Base-by-base conservation (phyloP, 2,888 invertebrate genomes). In the Sicus ferrugineus region DNA sequence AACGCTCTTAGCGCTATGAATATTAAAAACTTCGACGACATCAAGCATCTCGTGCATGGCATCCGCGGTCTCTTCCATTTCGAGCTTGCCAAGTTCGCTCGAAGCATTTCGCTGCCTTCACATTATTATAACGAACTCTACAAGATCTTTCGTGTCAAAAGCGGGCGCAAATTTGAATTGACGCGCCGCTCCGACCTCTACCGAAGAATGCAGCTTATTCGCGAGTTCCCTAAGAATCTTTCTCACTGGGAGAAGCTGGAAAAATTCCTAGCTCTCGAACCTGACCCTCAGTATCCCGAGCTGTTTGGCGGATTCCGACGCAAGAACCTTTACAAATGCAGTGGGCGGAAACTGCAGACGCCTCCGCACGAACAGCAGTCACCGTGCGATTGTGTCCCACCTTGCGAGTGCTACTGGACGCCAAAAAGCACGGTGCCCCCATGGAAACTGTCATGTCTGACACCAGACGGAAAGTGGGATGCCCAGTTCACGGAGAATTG, bases 191-290 rank as follows among this genome's bases (percentile, higher is more conserved):
- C 84, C 0, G 87, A 88, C 34, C 77, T 89, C 0, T 84, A 88
- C 1, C 84, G 88, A 0, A 87, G 86, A 82, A 87, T 88, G 87
- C 86, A 88, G 67, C 85, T 89, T 0, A 70, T 89, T 4, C 82
- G 82, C 70, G 85, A 86, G 0, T 83, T 82, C 5, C 86, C 87
- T 0, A 61, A 83, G 0, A 75, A 86, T 11, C 69, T 84, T 56
- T 85, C 87, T 30, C 89, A 89, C 62, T 89, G 89, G 89, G 87
- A 88, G 0, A 70, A 75, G 7, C 76, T 85, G 70, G 82, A 84
- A 52, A 73, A 74, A 28, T 76, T 79, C 76, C 48, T 80, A 4
- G 68, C 68, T 6, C 76, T 76, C 50, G 50, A 50, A 1, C 75
- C 71, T 6, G 52, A 61, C 14, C 70, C 74, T 0, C 67, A 73